A percentile compares a stretch with the other conserved stretches of the same genome.
Evolutionary conservation across 2,888 invertebrate species (phyloP).

Genomic region (Metallyticus violacea): DNA sequence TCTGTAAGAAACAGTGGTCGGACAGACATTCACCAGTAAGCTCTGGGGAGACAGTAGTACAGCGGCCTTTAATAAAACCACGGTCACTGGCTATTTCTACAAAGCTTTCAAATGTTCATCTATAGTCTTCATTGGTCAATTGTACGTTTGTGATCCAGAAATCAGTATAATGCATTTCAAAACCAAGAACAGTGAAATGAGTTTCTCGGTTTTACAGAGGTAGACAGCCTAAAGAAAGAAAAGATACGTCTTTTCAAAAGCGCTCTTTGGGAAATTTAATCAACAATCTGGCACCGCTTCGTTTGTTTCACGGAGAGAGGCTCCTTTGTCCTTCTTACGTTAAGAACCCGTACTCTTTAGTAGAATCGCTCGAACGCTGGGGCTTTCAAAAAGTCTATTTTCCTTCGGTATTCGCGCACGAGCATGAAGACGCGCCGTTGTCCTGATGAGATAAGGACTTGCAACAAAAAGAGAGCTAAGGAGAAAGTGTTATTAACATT

Average conservation of each 20-base stretch:
- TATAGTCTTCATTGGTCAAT: too few species aligned
- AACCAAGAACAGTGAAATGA: background rate
- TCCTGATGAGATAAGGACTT: background rate
- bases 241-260: background rate
- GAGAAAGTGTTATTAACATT: background rate
- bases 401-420: background rate
- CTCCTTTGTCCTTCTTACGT: background rate
- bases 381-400: background rate
- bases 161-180: too few species aligned
- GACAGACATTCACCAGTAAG: too few species aligned
- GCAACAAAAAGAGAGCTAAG: background rate
- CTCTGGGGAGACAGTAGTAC: too few species aligned
- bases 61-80: too few species aligned
- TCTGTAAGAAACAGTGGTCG: too few species aligned
- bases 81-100: too few species aligned
- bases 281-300: background rate
- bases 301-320: background rate
- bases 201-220: background rate
- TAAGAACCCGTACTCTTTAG: background rate
- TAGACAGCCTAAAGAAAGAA: background rate
- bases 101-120: too few species aligned
- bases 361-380: background rate
- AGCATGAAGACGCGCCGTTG: background rate
- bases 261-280: background rate
- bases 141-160: too few species aligned